Evolutionary conservation across 2,113 vertebrate genomes (phyloP), one percentile per base, ranked within the genome.

Genomic region (Tautogolabrus adspersus): DNA sequence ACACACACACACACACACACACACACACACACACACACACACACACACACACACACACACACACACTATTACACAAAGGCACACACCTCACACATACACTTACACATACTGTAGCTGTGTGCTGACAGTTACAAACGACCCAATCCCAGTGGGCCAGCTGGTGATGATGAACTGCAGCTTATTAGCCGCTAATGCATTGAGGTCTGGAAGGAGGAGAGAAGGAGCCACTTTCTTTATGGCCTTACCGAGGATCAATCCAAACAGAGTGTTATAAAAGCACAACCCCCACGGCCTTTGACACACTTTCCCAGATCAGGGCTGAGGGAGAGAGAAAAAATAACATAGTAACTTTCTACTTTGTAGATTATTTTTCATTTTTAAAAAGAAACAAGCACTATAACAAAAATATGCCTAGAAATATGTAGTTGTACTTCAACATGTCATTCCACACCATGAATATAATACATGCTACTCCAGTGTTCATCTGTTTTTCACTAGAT

Each of bases 181-280:
- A 81, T 91, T 90, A 88, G 70, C 81, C 26, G 13, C 54, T 88
- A 88, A 90, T 90, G 82, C 85, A 67, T 63, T 65, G 79, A 90
- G 69, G 79, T 75, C 61, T 79, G 66, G 55, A 73, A 55, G 56
- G 57, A 68, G 75, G 49, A 23, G 55, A 63, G 61, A 21, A 66
- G 70, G 49, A 26, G 16, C 8, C 0, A 10, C 0, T 18, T 26
- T 66, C 42, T 80, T 82, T 67, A 89, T 75, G 72, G 77, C 68
- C 57, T 73, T 13, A 55, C 56, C 58, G 49, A 59, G 42, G 79
- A 86, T 85, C 79, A 80, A 72, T 88, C 71, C 69, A 60, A 65
- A 60, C 1, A 69, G 23, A 65, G 58, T 4, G 37, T 78, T 76
- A 38, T 62, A 51, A 77, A 78, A 88, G 61, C 80, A 47, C 49